phyloP scores from a whole-genome alignment of 2,888 invertebrate genomes.

The Ichneumoninae sp. region DNA sequence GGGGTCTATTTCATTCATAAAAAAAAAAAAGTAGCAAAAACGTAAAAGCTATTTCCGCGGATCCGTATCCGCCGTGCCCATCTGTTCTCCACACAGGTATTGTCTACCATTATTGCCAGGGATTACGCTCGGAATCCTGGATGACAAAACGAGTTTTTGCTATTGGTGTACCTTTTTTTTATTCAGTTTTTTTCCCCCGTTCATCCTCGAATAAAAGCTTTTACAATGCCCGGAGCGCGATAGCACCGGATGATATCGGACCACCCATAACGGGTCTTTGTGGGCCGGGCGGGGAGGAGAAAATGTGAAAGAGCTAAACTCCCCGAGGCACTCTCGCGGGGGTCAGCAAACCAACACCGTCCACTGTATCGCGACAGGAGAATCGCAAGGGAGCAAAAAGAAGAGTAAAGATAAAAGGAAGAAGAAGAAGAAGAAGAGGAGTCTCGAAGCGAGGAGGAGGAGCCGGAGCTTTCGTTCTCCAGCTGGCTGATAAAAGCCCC shows the following conservation, averaged over 20 bases:
- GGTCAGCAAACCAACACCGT: conserved; percentile 55
- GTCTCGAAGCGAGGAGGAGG: conserved; percentile 52
- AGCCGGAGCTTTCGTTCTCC: conserved; percentile 56
- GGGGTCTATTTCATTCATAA: neutral
- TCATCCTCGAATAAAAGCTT: conserved; percentile 17
- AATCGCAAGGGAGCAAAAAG: conserved; percentile 50
- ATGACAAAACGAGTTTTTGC: neutral
- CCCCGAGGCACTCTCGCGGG: conserved; percentile 51
- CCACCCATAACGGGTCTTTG: conserved; percentile 43
- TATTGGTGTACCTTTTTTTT: neutral
- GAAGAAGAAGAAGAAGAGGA: conserved; percentile 26
- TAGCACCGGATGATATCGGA: conserved; percentile 38
- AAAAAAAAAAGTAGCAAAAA: neutral
- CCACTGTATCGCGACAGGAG: conserved; percentile 60
- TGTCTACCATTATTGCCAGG: neutral
- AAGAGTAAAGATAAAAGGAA: conserved; percentile 17
- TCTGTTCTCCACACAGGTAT: neutral
- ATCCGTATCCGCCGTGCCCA: neutral
- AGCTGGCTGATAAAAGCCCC: conserved; percentile 47
- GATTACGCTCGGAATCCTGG: neutral
- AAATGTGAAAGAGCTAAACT: conserved; percentile 35
- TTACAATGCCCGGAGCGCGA: conserved; percentile 33
- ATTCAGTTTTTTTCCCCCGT: conserved; percentile 1
- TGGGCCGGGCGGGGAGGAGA: neutral
- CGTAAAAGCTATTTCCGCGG: neutral